Evolutionary conservation across 1,140 invertebrate species (phyloP).

Genomic region (Leptinotarsa undecemlineata): DNA sequence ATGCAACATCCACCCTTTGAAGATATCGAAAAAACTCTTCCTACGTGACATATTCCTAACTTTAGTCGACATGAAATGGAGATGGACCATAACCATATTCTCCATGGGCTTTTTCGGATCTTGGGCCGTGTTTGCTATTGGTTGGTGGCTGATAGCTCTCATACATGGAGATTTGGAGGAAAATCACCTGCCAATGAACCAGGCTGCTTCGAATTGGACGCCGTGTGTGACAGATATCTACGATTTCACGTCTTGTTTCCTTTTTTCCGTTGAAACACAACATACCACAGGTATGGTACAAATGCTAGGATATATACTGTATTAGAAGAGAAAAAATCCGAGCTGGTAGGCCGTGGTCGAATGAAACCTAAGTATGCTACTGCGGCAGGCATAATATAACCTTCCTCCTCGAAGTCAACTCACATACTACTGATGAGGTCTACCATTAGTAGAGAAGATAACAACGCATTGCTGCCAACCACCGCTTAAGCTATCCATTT

Average conservation of each 20-base stretch:
- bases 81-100: slow-evolving; percentile 21
- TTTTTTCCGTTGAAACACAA: slow-evolving; percentile 92
- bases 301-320: neutral
- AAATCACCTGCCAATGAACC: slow-evolving; percentile 65
- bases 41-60: slow-evolving; percentile 21
- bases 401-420: too few species aligned
- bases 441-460: too few species aligned
- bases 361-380: too few species aligned
- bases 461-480: too few species aligned
- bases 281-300: slow-evolving; percentile 80
- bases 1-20: slow-evolving; percentile 18
- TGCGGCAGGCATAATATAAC: too few species aligned
- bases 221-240: slow-evolving; percentile 83
- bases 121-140: slow-evolving; percentile 15
- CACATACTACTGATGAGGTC: too few species aligned
- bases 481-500: too few species aligned
- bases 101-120: slow-evolving; percentile 14
- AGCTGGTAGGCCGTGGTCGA: too few species aligned
- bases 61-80: slow-evolving; percentile 17
- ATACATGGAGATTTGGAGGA: slow-evolving; percentile 23
- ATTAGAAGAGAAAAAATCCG: too few species aligned
- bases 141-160: slow-evolving; percentile 22
- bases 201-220: slow-evolving; percentile 72
- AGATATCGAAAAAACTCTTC: slow-evolving; percentile 7
- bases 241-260: slow-evolving; percentile 83